phyloP scores from a whole-genome alignment of 1,140 invertebrate species.

The Halyomorpha halys region DNA sequence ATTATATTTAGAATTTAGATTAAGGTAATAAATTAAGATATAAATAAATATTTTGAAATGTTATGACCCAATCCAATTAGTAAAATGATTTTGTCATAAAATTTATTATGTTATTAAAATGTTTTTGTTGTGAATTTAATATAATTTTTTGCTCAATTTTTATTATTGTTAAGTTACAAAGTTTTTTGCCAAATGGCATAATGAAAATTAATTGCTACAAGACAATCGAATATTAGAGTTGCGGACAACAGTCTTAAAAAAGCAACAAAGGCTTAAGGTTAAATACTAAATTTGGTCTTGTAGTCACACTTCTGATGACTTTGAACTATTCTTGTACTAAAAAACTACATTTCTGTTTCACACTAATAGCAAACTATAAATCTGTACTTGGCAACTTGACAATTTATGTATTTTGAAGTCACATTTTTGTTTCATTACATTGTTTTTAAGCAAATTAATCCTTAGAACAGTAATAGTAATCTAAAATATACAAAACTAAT shows the following conservation, averaged over 20 bases:
- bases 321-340: slow-evolving; percentile 5
- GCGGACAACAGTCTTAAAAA: slow-evolving; percentile 22
- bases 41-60: slow-evolving; percentile 4
- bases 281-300: slow-evolving; percentile 14
- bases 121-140: not conserved
- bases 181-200: slow-evolving; percentile 22
- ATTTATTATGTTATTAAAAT: not conserved
- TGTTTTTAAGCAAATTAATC: too few species aligned
- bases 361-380: not conserved
- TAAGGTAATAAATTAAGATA: not conserved
- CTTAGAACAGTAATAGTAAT: too few species aligned
- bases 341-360: slow-evolving; percentile 7
- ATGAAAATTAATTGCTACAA: slow-evolving; percentile 27
- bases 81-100: not conserved
- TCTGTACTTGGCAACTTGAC: not conserved
- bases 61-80: not conserved
- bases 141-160: slow-evolving; percentile 17
- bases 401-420: not conserved
- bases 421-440: not conserved
- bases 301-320: slow-evolving; percentile 8
- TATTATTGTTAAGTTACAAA: not conserved
- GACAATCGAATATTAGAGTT: slow-evolving; percentile 27
- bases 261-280: slow-evolving; percentile 15
- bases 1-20: not conserved
- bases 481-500: too few species aligned